A percentile compares a stretch with the other conserved stretches of the same genome.
Conservation (phyloP, 2,888 invertebrate genomes). For the Ariolimax columbianus region DNA sequence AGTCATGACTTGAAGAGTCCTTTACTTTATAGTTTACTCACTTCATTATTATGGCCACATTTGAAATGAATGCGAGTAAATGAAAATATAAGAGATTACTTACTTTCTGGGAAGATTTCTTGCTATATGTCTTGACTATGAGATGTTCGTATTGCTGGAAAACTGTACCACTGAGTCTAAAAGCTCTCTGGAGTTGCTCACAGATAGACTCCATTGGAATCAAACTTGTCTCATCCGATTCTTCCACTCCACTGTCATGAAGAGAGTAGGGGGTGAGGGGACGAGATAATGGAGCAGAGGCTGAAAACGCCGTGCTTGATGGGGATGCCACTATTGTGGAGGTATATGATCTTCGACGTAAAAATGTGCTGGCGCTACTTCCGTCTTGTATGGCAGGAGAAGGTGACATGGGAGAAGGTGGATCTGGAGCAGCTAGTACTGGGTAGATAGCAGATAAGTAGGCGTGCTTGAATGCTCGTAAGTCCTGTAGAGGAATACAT, state of each 20-base stretch:
- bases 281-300: conserved; percentile 57
- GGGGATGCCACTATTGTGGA: background rate
- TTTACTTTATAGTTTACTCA: too few relatives aligned
- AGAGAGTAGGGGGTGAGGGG: conserved; percentile 52
- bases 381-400: conserved; percentile 53
- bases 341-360: conserved; percentile 17
- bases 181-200: conserved; percentile 68
- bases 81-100: conserved; percentile 4
- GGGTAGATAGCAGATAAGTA: conserved; percentile 72
- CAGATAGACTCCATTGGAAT: conserved; percentile 72
- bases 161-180: conserved; percentile 62
- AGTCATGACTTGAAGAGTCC: too few relatives aligned
- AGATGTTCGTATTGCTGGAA: conserved; percentile 67
- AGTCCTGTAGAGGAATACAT: conserved; percentile 56
- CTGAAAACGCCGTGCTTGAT: background rate
- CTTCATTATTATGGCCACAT: too few relatives aligned
- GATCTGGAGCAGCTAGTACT: conserved; percentile 71
- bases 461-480: conserved; percentile 66
- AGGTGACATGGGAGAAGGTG: conserved; percentile 66
- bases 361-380: background rate
- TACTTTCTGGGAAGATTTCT: conserved; percentile 69
- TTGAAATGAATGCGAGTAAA: background rate
- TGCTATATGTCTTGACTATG: conserved; percentile 61
- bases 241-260: conserved; percentile 65
- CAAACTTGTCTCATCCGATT: conserved; percentile 65